These are phyloP conservation scores for Agraylea sexmaculata DNA, from an alignment of 1,140 invertebrate species.

Conservation along the genomic window DNA sequence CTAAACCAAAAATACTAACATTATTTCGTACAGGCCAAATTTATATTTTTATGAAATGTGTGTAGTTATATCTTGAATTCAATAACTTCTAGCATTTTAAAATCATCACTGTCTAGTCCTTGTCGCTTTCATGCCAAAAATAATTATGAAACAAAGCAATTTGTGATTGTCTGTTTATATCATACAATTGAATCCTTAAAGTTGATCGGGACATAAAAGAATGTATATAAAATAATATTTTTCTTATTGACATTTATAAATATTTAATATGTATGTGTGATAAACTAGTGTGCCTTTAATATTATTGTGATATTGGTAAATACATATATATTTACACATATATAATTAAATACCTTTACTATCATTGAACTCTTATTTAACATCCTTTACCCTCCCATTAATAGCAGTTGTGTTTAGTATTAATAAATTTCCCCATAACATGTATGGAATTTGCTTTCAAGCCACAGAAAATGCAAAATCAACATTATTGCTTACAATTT, in stretches of 20 bases:
- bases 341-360: background rate
- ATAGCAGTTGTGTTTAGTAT: constrained; percentile 1
- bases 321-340: background rate
- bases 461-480: no score
- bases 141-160: background rate
- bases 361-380: constrained; percentile 1
- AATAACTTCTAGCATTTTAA: no score
- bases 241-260: background rate
- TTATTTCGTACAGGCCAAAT: no score
- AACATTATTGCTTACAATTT: no score
- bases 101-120: no score
- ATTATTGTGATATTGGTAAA: background rate
- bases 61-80: no score
- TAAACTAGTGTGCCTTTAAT: background rate
- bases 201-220: background rate
- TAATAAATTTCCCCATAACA: constrained; percentile 2
- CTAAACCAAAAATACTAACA: no score
- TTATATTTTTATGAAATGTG: no score
- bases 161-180: background rate
- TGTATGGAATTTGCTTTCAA: no score
- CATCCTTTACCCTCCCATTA: background rate
- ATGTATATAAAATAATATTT: background rate
- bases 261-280: constrained; percentile 1
- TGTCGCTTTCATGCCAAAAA: background rate
- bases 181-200: background rate